Percentiles rank a stretch among this genome's conserved stretches.
Conservation (phyloP, 2,888 invertebrate genomes). For the Adineta ricciae region DNA sequence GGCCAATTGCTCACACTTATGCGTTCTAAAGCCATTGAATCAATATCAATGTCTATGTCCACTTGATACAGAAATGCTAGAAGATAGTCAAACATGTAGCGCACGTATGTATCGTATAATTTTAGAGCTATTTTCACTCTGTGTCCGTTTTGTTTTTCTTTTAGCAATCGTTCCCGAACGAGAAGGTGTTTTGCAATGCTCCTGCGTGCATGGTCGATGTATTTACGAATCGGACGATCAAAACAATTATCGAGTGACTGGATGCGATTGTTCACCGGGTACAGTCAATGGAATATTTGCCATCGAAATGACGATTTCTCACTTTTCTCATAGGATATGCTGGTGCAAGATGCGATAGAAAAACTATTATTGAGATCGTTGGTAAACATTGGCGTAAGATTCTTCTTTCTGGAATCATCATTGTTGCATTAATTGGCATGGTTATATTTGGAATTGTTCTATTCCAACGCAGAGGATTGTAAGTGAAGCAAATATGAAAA, state of each 20-base stretch:
- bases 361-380: background rate
- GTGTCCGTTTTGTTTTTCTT: background rate
- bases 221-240: background rate
- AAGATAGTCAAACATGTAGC: slow-evolving; percentile 25
- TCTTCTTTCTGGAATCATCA: background rate
- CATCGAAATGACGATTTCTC: too few relatives aligned
- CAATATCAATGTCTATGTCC: slow-evolving; percentile 28
- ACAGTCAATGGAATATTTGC: background rate
- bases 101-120: slow-evolving; percentile 7
- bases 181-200: background rate
- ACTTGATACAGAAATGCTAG: slow-evolving; percentile 1
- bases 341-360: background rate
- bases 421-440: background rate
- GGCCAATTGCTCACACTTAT: slow-evolving; percentile 74
- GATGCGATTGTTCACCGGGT: background rate
- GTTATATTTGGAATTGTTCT: background rate
- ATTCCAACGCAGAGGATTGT: background rate
- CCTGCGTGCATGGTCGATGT: background rate
- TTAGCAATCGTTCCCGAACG: background rate
- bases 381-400: background rate
- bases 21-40: slow-evolving; percentile 67
- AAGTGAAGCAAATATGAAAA: background rate
- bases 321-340: background rate
- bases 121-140: too few relatives aligned
- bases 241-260: background rate